Base-by-base conservation (phyloP, 2,888 invertebrate genomes). In the Lottia scabra region DNA sequence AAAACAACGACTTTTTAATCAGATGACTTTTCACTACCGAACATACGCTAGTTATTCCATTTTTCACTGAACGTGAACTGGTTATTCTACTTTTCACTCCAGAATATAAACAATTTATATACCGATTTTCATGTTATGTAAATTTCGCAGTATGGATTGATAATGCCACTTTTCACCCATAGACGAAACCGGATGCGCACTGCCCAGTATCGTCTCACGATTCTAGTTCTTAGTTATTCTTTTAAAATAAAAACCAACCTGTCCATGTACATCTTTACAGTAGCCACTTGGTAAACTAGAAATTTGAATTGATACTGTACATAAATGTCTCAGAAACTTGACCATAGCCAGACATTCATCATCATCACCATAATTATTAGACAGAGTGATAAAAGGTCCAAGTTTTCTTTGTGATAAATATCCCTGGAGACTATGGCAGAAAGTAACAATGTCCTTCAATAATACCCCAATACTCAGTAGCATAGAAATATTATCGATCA, bases 191-290 rank as follows among this genome's bases (percentile, higher is more conserved):
- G n/a, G n/a, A n/a, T n/a, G n/a, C n/a, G n/a, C n/a, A n/a, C n/a
- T n/a, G n/a, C n/a, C n/a, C n/a, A n/a, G n/a, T n/a, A n/a, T n/a
- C n/a, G n/a, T n/a, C n/a, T n/a, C n/a, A n/a, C n/a, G n/a, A n/a
- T n/a, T n/a, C n/a, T 38, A 38, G 10, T 38, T 38, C 10, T 8
- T 38, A 10, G 38, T 38, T 13, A 65, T n/a, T 27, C 5, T 48
- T 4, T 8, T 64, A 13, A 66, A 45, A 30, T 16, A 44, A 26
- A 44, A 56, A 15, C 30, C 68, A 75, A 86, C 87, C 86, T 87
- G 81, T 64, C 88, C 88, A 82, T 86, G 85, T 2, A 88, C 86
- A 76, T 88, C 88, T 74, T 81, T 85, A 75, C 86, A 87, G 70
- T 84, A 87, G 8, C 88, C 88, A 75, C 82, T 87, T 45, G 80